Evolutionary conservation across 2,888 invertebrate species (phyloP).

Genomic region (Tiphia femorata): DNA sequence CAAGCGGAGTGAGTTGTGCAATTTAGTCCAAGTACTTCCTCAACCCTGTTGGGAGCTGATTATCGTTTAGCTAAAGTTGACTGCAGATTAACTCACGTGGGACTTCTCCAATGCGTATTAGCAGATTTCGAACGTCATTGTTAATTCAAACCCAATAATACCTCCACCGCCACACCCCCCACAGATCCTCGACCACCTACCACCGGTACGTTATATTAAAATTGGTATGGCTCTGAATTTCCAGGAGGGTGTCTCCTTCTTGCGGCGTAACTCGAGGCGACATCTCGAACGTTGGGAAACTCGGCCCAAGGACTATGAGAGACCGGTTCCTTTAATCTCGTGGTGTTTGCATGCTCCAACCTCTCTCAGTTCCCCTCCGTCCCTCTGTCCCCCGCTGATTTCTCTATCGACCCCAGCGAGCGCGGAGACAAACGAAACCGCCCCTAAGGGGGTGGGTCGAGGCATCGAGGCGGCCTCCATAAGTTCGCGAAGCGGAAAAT

Average conservation of each 20-base stretch:
- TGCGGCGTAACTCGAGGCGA: conserved; percentile 37
- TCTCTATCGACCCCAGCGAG: conserved; percentile 38
- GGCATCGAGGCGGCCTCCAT: conserved; percentile 31
- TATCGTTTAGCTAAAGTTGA: too few species aligned
- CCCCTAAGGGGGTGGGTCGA: conserved; percentile 25
- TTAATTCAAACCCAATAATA: too few species aligned
- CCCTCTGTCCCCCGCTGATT: background rate
- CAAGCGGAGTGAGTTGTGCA: too few species aligned
- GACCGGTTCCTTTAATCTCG: conserved; percentile 66
- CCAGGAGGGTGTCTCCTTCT: conserved; percentile 29
- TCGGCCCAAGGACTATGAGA: conserved; percentile 46
- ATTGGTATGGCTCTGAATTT: conserved; percentile 36
- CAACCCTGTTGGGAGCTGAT: too few species aligned
- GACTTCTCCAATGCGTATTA: too few species aligned
- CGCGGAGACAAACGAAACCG: conserved; percentile 50
- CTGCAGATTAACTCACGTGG: too few species aligned
- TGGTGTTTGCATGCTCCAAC: conserved; percentile 65
- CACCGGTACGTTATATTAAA: conserved; percentile 43
- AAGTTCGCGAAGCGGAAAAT: conserved; percentile 48
- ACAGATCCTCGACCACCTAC: conserved; percentile 2
- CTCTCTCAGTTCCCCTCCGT: conserved; percentile 8
- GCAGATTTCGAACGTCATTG: too few species aligned
- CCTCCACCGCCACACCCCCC: too few species aligned
- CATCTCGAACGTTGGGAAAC: conserved; percentile 31
- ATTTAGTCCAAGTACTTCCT: too few species aligned